Base-by-base conservation (phyloP, 2,888 invertebrate species). In the Leucophenga montana region DNA sequence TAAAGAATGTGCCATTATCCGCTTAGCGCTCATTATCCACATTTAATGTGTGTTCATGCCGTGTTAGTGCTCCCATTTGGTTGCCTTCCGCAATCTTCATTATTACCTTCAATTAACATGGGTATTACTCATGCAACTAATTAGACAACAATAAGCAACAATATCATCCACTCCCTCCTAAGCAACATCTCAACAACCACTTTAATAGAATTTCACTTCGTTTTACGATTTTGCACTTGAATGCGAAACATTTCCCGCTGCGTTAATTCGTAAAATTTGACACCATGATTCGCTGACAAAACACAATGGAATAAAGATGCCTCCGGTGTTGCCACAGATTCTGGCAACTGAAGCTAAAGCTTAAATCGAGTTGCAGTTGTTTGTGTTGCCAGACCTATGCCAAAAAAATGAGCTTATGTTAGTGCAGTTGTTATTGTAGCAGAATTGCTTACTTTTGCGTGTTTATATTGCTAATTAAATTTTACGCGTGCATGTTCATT, bases 201-300 rank as follows among this genome's bases (percentile, higher is more conserved):
- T 5, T 33, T 33, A 5, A 33, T 33, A 8, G 3, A 33, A 3
- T 33, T 48, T 48, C 11, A 13, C 11, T 16, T 48, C 48, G 50
- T 50, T 50, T 18, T n/a, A 16, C 18, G 50, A 11, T 39, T 50
- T 50, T 18, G 50, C 16, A 22, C 46, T 22, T 64, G 22, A 46
- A 16, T 48, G 46, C 20, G 46, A 2, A 48, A 46, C 22, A 48
- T 64, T 62, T 64, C 62, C 20, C 48, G 39, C 22, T 22, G 48
- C 62, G 62, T n/a, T 64, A 64, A 64, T 64, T 33, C 18, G 62
- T 20, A n/a, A 64, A 46, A 22, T 64, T 64, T 18, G 44, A 9
- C n/a, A n/a, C 20, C 48, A 13, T 64, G 46, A 48, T 64, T 64
- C 22, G 18, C 62, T 64, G 46, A 46, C 46, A 46, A 48, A 13